Evolutionary conservation across 2,113 vertebrate species (phyloP), one percentile per base, ranked within the genome.

Genomic region (Himantopus leucocephalus): DNA sequence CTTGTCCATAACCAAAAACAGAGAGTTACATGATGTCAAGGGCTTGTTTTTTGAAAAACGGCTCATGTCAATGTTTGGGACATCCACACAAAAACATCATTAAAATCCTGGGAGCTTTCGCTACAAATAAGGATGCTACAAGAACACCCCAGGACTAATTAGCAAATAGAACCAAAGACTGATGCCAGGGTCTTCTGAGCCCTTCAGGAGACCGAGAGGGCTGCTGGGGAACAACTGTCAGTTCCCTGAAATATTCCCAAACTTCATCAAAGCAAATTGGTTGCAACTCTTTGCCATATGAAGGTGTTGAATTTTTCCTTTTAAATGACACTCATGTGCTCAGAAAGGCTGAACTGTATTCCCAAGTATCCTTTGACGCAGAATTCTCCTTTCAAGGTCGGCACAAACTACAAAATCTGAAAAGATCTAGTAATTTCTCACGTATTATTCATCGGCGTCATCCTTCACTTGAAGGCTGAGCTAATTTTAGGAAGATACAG

Each of bases 401-500:
- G 67, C 53, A 82, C 16, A 58, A 87, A 70, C 16, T 5, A 75
- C 48, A 90, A 22, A 90, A 79, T 35, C 66, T 30, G 41, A 89
- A 59, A 62, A 47, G 60, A 94, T 56, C 18, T 30, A 77, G 59
- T 48, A n/a, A 91, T 73, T 89, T 90, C 84, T 82, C 18, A 8
- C 63, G 62, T n/a, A 53, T 89, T 94, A 85, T 73, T 63, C 80
- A 85, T 18, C 4, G 6, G 66, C 2, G 0, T 20, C 86, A 89
- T 76, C 86, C 81, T 82, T 68, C 77, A 62, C n/a, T 87, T 19
- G 14, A 90, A 91, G 50, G 75, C 58, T 79, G 63, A 82, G 58
- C 70, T 95, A 39, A 92, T 83, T 95, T 87, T 85, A 95, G 81
- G 64, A 66, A 39, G 62, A 62, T 39, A 82, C 43, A 95, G 56